Conservation (phyloP, 2,797 vertebrate species). For the Paguma larvata region DNA sequence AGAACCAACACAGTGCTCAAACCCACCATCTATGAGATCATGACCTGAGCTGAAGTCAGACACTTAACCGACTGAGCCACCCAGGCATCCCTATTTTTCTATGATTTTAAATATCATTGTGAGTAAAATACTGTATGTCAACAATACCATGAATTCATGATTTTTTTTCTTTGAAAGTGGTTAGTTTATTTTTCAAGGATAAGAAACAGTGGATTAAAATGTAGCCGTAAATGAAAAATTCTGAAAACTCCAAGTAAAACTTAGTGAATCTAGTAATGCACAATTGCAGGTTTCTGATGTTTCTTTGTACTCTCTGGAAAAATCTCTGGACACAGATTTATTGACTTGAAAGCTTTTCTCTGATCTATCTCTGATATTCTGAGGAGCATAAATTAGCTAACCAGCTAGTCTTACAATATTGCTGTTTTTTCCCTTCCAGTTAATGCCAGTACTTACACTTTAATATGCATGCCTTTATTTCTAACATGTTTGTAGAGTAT, state of each 20-base stretch:
- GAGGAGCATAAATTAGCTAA: neutral
- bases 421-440: neutral
- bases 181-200: neutral
- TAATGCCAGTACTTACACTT: neutral
- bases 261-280: neutral
- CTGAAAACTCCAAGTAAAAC: neutral
- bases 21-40: too few species aligned
- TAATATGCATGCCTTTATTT: neutral
- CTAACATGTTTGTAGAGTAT: neutral
- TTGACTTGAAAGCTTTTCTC: neutral
- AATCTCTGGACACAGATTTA: neutral
- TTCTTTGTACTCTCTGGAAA: neutral
- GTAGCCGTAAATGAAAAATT: neutral
- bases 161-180: neutral
- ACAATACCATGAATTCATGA: neutral
- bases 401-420: neutral
- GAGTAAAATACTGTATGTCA: slow-evolving; percentile 30
- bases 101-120: neutral
- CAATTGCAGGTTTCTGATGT: neutral
- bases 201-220: neutral
- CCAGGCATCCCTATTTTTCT: neutral
- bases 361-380: neutral
- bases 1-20: too few species aligned
- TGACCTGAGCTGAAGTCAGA: too few species aligned
- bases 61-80: too few species aligned